Evolutionary conservation across 1,140 invertebrate species (phyloP).

Genomic region (Patella vulgata): DNA sequence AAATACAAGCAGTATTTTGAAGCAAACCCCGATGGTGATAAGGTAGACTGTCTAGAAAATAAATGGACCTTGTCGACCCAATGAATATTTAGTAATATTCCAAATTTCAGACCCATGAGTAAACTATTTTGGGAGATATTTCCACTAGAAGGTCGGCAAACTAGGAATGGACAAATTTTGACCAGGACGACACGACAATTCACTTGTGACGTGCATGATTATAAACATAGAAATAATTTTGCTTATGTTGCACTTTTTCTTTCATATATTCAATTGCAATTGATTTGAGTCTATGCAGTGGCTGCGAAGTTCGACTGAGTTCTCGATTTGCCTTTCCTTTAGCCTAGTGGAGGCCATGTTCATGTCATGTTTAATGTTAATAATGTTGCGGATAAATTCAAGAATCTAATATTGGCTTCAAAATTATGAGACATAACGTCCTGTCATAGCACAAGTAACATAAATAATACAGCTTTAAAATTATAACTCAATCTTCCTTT

Average conservation of each 20-base stretch:
- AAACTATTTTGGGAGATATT: neutral
- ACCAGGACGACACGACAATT: neutral
- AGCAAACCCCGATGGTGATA: constrained; percentile 13
- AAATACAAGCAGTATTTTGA: constrained; percentile 18
- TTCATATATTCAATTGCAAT: neutral
- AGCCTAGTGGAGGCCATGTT: no score
- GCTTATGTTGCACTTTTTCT: no score
- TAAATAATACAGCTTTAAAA: no score
- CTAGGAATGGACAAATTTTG: neutral
- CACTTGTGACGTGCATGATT: neutral
- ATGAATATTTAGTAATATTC: neutral
- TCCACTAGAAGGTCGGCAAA: neutral
- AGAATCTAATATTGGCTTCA: no score
- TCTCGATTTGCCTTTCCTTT: no score
- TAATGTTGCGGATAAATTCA: no score
- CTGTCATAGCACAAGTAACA: no score
- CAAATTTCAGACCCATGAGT: neutral
- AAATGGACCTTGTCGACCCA: neutral
- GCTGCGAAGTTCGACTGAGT: no score
- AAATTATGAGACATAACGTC: no score
- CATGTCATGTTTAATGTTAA: no score
- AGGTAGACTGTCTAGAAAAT: neutral
- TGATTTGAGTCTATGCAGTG: no score
- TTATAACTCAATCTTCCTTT: no score
- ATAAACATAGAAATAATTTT: neutral